Base-by-base conservation (phyloP, 2,888 invertebrate species). In the Phytoseiulus persimilis region DNA sequence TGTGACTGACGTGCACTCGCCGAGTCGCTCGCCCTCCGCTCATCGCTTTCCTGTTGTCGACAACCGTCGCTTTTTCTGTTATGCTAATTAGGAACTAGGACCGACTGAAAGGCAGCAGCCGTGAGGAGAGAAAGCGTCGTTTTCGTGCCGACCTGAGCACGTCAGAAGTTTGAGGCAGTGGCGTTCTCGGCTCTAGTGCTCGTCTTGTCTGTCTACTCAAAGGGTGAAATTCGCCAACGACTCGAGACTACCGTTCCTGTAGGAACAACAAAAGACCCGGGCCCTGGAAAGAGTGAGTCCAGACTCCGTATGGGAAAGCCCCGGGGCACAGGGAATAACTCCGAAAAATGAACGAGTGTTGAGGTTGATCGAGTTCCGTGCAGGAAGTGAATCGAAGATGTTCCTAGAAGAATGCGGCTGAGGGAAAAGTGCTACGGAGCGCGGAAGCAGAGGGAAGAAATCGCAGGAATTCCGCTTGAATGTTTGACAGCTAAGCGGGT, bases 1-100 rank as follows among this genome's bases (percentile, higher is more conserved):
- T 65, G 65, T 65, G 65, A 65, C 65, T 65, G 65, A 65, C 65
- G 65, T 65, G 65, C 65, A 65, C 65, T 65, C 65, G 65, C 65
- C 18, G 18, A 23, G 11, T 65, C 65, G 28, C 65, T 65, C 65
- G 65, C 18, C 65, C 65, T 65, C 65, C 65, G 18, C 65, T 65
- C 65, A 65, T 65, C 65, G 65, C 65, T 65, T 65, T 65, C 65
- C 65, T 65, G 65, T 65, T 65, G 65, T 65, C 65, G 65, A 65
- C 65, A 65, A 65, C 65, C 65, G 65, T 14, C 65, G 65, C 65
- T 65, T 65, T 65, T 65, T 65, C 65, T 65, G 65, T 65, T 65
- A 65, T 65, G 65, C 65, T 65, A 65, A 65, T 65, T 65, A 65
- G 65, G 65, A 65, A 65, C 65, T 23, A 18, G 65, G 65, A 65